phyloP scores from a whole-genome alignment of 2,888 invertebrate genomes.

The Eilema sororculum region DNA sequence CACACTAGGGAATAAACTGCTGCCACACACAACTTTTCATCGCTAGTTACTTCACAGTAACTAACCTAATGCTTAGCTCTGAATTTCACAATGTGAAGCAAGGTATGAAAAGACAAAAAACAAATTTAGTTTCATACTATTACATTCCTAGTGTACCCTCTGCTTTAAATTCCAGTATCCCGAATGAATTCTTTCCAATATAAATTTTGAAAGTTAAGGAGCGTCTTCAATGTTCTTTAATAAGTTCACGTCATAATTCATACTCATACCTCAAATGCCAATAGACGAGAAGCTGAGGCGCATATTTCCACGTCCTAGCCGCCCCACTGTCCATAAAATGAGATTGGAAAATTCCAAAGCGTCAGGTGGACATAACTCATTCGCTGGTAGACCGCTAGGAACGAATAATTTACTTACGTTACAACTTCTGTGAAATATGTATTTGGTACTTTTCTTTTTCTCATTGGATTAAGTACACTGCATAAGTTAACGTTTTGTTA shows the following conservation, averaged over 20 bases:
- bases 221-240: neutral
- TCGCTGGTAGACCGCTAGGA: constrained; percentile 24
- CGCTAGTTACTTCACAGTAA: neutral
- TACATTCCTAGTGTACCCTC: neutral
- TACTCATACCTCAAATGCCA: constrained; percentile 7
- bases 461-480: neutral
- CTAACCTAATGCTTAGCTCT: too few relatives aligned
- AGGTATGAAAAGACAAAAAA: neutral
- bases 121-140: neutral
- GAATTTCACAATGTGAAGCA: neutral
- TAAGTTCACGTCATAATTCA: constrained; percentile 3
- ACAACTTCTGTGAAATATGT: constrained; percentile 18
- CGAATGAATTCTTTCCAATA: neutral
- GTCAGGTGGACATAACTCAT: constrained; percentile 48
- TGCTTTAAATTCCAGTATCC: neutral
- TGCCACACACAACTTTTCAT: neutral
- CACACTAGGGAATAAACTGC: neutral
- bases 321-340: constrained; percentile 43
- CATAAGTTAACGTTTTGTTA: neutral
- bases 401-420: constrained; percentile 47
- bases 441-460: neutral
- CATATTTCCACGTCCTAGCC: constrained; percentile 41
- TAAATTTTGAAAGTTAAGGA: neutral
- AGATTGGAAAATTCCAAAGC: constrained; percentile 53
- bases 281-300: constrained; percentile 11